Evolutionary conservation across 2,888 invertebrate genomes (phyloP).

Genomic region (Hofmannophila pseudospretella): DNA sequence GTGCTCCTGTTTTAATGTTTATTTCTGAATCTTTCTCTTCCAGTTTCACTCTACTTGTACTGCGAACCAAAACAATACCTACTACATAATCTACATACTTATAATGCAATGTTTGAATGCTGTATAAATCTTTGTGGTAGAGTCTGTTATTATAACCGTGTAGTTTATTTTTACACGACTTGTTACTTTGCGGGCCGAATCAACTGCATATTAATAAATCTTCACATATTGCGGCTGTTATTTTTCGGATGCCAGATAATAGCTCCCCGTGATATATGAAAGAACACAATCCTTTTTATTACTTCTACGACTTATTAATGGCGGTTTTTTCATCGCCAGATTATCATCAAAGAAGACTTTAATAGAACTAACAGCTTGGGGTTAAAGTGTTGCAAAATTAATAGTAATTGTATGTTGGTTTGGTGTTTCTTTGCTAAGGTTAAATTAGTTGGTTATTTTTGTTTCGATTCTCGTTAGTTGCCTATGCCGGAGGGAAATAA

Average conservation of each 20-base stretch:
- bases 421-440: slow-evolving; percentile 3
- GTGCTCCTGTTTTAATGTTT: no score
- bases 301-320: slow-evolving; percentile 47
- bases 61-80: no score
- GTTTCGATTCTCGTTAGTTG: slow-evolving; percentile 12
- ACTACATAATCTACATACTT: no score
- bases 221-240: slow-evolving; percentile 42
- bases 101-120: no score
- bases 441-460: background rate
- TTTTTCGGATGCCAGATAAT: slow-evolving; percentile 49
- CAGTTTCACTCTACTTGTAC: no score
- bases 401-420: slow-evolving; percentile 5
- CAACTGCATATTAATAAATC: slow-evolving; percentile 41
- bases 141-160: slow-evolving; percentile 21
- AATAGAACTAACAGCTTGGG: slow-evolving; percentile 15
- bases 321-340: slow-evolving; percentile 45
- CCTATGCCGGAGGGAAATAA: slow-evolving; percentile 16
- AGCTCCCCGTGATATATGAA: slow-evolving; percentile 50
- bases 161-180: slow-evolving; percentile 34
- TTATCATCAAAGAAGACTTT: slow-evolving; percentile 46
- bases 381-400: slow-evolving; percentile 19
- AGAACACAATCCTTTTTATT: slow-evolving; percentile 52
- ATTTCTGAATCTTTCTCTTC: no score
- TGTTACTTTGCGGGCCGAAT: slow-evolving; percentile 27
- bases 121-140: no score